phyloP scores from a whole-genome alignment of 1,140 invertebrate genomes.

The Diorhabda carinulata region DNA sequence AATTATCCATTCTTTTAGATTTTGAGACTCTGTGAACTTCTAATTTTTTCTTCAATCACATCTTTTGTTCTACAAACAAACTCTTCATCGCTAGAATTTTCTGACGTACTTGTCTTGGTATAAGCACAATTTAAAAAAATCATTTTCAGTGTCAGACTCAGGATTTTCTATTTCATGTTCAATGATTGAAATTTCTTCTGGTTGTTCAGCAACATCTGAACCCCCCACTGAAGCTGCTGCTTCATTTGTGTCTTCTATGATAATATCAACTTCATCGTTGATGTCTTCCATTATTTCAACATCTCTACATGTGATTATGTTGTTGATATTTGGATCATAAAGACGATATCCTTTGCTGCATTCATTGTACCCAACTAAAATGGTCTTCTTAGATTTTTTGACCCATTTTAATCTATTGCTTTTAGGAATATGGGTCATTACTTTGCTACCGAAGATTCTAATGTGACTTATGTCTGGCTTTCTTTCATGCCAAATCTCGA shows the following conservation, averaged over 20 bases:
- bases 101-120: too few species aligned
- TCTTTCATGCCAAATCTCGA: constrained; percentile 24
- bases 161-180: too few species aligned
- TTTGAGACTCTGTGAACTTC: neutral
- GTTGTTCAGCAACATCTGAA: neutral
- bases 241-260: neutral
- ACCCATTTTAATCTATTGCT: constrained; percentile 30
- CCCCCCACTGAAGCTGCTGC: neutral
- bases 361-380: constrained; percentile 30
- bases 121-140: too few species aligned
- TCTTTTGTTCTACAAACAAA: neutral
- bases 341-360: constrained; percentile 17
- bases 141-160: too few species aligned
- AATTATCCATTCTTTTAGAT: neutral
- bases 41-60: neutral
- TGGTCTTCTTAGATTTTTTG: constrained; percentile 27
- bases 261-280: neutral
- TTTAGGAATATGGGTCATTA: constrained; percentile 36
- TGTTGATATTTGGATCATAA: constrained; percentile 10
- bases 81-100: neutral
- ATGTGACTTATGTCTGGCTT: constrained; percentile 36
- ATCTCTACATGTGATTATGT: constrained; percentile 14
- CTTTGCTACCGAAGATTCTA: constrained; percentile 36
- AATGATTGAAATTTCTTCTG: too few species aligned
- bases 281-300: constrained; percentile 10